phyloP scores from a whole-genome alignment of 2,797 vertebrate species.

The Prionace glauca region DNA sequence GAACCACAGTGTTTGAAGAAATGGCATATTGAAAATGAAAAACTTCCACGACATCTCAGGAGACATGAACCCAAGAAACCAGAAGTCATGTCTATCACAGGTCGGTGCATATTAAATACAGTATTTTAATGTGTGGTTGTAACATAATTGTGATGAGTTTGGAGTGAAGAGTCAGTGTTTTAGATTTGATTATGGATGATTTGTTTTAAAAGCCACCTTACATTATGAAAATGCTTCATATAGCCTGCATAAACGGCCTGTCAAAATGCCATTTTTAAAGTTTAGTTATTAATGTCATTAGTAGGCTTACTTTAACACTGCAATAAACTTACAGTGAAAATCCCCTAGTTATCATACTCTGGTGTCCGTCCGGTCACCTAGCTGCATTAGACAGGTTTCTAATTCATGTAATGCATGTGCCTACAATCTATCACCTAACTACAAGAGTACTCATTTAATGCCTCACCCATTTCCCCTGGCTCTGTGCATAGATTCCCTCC shows the following conservation, averaged over 20 bases:
- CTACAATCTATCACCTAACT: no score
- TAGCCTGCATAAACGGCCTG: background rate
- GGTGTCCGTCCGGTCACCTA: background rate
- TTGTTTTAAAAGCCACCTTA: background rate
- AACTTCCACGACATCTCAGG: slow-evolving; percentile 56
- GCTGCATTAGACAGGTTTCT: background rate
- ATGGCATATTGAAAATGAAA: slow-evolving; percentile 60
- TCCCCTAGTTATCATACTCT: no score
- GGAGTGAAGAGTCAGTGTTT: background rate
- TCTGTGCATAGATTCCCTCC: no score
- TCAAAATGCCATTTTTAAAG: background rate
- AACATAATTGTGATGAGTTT: background rate
- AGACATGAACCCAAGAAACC: slow-evolving; percentile 58
- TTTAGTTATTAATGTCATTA: no score
- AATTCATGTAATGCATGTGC: no score
- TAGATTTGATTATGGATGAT: background rate
- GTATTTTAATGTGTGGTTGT: background rate
- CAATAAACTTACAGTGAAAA: no score
- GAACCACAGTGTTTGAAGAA: slow-evolving; percentile 67
- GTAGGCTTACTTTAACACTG: no score
- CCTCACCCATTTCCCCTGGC: no score
- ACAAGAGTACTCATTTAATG: no score
- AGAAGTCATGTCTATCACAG: slow-evolving; percentile 49
- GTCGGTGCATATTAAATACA: slow-evolving; percentile 48
- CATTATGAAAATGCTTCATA: background rate